Conservation (phyloP, 2,888 invertebrate genomes). For the Sinohyriopsis cumingii region DNA sequence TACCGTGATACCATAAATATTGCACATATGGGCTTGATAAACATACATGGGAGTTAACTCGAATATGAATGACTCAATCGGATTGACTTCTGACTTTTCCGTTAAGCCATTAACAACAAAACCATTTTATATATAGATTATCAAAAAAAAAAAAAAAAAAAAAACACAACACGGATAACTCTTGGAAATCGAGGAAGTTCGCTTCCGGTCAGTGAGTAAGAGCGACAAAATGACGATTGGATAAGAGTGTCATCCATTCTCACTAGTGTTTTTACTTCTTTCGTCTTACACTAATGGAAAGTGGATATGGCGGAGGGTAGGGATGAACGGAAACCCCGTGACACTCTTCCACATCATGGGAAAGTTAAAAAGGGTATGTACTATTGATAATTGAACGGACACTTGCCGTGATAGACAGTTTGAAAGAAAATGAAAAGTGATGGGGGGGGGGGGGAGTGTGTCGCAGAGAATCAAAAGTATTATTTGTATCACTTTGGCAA, state of each 20-base stretch:
- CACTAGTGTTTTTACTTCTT: neutral
- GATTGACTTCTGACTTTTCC: too few species aligned
- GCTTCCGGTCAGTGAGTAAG: neutral
- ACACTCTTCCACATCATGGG: constrained; percentile 46
- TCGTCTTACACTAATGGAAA: neutral
- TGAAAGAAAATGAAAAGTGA: too few species aligned
- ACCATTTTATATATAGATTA: too few species aligned
- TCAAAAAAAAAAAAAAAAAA: too few species aligned
- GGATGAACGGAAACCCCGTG: constrained; percentile 18
- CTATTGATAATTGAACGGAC: neutral
- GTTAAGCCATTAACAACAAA: too few species aligned
- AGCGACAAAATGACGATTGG: neutral
- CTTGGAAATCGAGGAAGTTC: neutral
- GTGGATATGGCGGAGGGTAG: constrained; percentile 24
- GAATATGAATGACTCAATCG: too few species aligned
- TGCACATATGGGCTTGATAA: too few species aligned
- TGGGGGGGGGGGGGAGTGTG: too few species aligned
- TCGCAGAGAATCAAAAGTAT: too few species aligned
- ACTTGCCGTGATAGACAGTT: neutral
- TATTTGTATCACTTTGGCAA: too few species aligned
- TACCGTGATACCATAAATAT: too few species aligned
- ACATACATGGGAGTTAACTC: too few species aligned
- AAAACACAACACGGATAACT: neutral
- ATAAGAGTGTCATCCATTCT: neutral
- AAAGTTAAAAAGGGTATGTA: constrained; percentile 48